Evolutionary conservation across 2,888 invertebrate genomes (phyloP), one percentile per base, ranked within the genome.

Genomic region (Cosmopolites sordidus): DNA sequence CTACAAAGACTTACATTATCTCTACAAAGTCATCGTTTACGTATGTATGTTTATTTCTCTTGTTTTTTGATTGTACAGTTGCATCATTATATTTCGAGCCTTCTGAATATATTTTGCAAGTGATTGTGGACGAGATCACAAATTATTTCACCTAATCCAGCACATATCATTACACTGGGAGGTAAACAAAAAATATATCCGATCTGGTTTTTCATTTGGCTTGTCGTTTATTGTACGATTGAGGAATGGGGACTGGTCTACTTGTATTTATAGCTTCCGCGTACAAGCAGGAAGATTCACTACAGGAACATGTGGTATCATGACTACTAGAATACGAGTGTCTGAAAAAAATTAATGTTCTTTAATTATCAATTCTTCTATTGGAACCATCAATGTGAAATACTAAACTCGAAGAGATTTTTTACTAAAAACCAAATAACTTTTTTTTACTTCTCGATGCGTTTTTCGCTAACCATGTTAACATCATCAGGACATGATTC

Each of bases 261-360:
- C 22, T 39, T 6, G 57, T 43, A 15, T 48, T 58, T 5, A 58
- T 58, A 2, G 81, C 79, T 68, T 83, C 82, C 1, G 81, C 81
- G 63, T 83, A 83, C 49, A 82, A 70, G 62, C 81, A 82, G 42
- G 81, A 81, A 14, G 81, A 81, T 64, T 82, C 82, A 66, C 81
- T 81, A 69, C 82, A 83, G 22, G 82, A 82, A 68, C 82, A 83
- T 46, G 77, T 76, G 1, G 81, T 82, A 62, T 82, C 82, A 61
- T 75, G 76, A 58, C 75, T 75, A 55, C 75, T 66, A 67, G 76
- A 60, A 73, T 79, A 73, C 68, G 79, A 72, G 60, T 75, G 73
- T 63, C 73, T 68, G 22, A 41, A 52, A 40, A 12, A 27, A 30
- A 8, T 2, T 38, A 17, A 42, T 16, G 9, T 12, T 14, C 6